These are phyloP conservation scores for Craterocephalus amniculus DNA, from an alignment of 2,797 vertebrate species.

Conservation along the genomic window DNA sequence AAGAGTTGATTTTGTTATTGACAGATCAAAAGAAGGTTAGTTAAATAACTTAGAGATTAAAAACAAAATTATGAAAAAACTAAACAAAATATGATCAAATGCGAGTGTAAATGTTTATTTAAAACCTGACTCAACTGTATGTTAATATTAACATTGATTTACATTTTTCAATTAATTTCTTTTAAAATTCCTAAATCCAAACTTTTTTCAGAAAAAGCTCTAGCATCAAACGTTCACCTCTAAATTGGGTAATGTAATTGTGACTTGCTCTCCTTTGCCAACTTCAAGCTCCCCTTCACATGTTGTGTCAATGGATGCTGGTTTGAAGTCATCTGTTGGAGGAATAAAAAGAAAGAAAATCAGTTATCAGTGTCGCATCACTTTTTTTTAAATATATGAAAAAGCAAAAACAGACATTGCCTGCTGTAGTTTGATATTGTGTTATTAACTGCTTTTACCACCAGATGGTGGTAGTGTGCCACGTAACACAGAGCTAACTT, in stretches of 20 bases:
- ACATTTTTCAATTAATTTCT: too few relatives aligned
- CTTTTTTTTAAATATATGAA: neutral
- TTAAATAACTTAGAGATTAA: too few relatives aligned
- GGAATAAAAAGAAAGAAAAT: neutral
- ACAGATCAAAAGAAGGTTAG: too few relatives aligned
- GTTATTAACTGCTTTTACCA: neutral
- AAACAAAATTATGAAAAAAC: too few relatives aligned
- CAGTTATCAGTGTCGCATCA: neutral
- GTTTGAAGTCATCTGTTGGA: conserved; percentile 96
- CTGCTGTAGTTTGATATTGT: too few relatives aligned
- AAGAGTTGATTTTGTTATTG: too few relatives aligned
- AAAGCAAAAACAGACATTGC: too few relatives aligned
- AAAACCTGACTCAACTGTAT: too few relatives aligned
- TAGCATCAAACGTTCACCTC: conserved; percentile 83
- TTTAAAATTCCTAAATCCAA: neutral
- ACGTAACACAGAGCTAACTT: conserved; percentile 23
- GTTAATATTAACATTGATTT: too few relatives aligned
- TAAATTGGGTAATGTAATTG: conserved; percentile 95
- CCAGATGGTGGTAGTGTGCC: conserved; percentile 37
- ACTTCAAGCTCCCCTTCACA: conserved; percentile 97
- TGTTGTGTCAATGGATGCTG: conserved; percentile 95
- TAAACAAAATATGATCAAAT: too few relatives aligned
- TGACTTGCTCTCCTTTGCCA: conserved; percentile 97
- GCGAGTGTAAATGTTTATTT: too few relatives aligned
- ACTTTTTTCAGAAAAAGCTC: neutral